phyloP scores from a whole-genome alignment of 92 coral and sea anemone species.

The Plumapathes pennacea region DNA sequence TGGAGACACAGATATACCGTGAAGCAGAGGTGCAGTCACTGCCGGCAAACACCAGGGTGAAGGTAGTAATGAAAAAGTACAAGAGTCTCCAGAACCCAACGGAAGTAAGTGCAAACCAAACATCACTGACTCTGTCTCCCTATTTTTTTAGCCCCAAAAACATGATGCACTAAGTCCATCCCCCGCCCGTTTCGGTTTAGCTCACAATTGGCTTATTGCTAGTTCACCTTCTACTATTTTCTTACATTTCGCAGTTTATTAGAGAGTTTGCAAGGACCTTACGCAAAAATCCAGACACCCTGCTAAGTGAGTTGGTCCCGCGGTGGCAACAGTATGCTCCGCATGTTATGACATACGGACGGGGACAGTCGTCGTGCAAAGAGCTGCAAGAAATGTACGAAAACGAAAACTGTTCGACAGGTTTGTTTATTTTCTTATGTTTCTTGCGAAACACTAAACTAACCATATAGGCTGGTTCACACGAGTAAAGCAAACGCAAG shows the following conservation, averaged over 20 bases:
- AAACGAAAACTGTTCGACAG: neutral
- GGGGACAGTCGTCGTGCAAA: slow-evolving; percentile 1
- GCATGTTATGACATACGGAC: neutral
- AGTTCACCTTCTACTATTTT: no score
- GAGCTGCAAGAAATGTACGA: neutral
- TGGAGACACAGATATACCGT: neutral
- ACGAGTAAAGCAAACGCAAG: no score
- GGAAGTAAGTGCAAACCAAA: neutral
- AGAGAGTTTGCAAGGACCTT: neutral
- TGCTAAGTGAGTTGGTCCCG: neutral
- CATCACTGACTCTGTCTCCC: no score
- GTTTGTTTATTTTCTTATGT: neutral
- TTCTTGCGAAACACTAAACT: no score
- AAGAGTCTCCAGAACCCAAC: neutral
- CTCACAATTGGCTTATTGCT: no score
- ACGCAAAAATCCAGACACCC: neutral
- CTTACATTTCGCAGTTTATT: no score
- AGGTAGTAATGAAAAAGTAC: neutral
- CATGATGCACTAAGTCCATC: no score
- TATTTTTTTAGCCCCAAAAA: no score
- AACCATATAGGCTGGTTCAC: no score
- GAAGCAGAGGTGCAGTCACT: neutral
- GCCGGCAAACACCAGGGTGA: neutral
- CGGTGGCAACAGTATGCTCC: neutral
- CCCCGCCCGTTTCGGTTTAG: no score